Percentiles rank a stretch among this genome's conserved stretches.
phyloP scores from a whole-genome alignment of 2,113 vertebrate species.

The Syrrhaptes paradoxus region DNA sequence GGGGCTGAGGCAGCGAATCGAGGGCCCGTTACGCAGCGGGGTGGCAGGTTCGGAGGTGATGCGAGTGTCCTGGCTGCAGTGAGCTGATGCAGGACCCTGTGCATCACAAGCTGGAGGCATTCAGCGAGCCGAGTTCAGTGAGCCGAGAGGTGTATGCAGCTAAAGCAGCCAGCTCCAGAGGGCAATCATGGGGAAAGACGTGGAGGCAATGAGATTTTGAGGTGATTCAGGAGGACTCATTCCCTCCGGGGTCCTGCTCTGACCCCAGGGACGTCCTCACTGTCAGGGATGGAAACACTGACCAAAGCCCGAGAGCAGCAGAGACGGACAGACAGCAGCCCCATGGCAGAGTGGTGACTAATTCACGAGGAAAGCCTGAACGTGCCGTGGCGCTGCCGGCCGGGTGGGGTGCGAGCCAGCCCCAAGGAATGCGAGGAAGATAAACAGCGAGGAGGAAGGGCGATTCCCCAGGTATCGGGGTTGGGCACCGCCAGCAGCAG shows the following conservation, averaged over 20 bases:
- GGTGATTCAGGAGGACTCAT: neutral
- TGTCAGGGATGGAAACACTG: neutral
- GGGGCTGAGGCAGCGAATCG: neutral
- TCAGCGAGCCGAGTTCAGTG: neutral
- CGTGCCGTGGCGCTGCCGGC: accelerated
- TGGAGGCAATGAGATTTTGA: neutral
- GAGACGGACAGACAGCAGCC: neutral
- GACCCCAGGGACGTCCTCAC: neutral
- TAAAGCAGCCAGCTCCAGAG: neutral
- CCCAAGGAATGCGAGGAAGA: neutral
- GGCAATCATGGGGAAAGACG: neutral
- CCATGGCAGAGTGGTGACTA: neutral
- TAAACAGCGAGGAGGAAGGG: neutral
- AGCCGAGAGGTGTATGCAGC: no score
- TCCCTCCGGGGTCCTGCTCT: neutral
- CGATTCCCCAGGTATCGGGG: neutral
- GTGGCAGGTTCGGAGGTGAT: accelerated
- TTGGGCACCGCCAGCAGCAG: neutral
- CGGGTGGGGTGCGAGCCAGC: neutral
- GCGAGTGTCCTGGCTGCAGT: neutral
- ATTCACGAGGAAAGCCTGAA: neutral
- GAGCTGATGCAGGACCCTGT: neutral
- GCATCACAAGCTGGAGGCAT: neutral
- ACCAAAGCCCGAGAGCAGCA: neutral
- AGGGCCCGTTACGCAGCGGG: accelerated